Evolutionary conservation across 2,888 invertebrate genomes (phyloP).

Genomic region (Augiades crinisus): DNA sequence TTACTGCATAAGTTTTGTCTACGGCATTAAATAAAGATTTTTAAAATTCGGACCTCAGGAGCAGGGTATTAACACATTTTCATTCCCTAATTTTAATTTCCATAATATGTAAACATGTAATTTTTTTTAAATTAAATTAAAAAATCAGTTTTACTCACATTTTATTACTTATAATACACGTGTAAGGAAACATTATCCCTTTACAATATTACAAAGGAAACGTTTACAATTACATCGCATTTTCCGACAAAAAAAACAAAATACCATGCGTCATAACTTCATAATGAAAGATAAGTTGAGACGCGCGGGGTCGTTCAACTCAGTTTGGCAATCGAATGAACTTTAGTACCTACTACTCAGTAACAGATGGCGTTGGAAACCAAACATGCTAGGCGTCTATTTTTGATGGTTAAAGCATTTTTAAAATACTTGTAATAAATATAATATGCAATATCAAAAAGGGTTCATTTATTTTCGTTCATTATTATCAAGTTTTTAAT

Average conservation of each 20-base stretch:
- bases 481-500: too few species aligned
- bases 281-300: conserved; percentile 46
- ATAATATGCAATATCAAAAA: too few species aligned
- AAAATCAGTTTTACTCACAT: not conserved
- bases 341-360: conserved; percentile 55
- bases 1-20: too few species aligned
- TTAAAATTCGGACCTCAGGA: too few species aligned
- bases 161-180: conserved; percentile 4
- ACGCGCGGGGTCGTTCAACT: conserved; percentile 52
- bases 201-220: conserved; percentile 19
- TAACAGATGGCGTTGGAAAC: conserved; percentile 41
- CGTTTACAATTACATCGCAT: conserved; percentile 27
- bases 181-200: conserved; percentile 6
- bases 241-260: conserved; percentile 38
- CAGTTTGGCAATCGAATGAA: conserved; percentile 69
- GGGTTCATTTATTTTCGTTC: too few species aligned
- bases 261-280: conserved; percentile 41
- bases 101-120: too few species aligned
- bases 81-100: too few species aligned
- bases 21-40: too few species aligned
- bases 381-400: not conserved
- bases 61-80: too few species aligned
- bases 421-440: too few species aligned
- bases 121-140: not conserved
- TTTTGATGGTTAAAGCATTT: not conserved